Evolutionary conservation across 2,888 invertebrate species (phyloP).

Genomic region (Sarcophaga caerulescens): DNA sequence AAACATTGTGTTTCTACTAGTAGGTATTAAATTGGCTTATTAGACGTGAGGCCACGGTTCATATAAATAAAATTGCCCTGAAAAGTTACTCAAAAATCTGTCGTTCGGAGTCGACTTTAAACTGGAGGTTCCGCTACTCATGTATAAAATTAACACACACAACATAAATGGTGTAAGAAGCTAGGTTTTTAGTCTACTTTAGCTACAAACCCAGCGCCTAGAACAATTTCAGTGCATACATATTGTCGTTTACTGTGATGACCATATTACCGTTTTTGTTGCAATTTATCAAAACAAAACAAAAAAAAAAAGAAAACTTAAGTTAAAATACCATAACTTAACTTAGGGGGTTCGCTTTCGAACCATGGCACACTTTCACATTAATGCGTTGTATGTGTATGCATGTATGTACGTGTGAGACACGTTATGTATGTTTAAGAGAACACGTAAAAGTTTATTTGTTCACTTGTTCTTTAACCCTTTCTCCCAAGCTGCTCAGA

Average conservation of each 20-base stretch:
- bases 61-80: too few species aligned
- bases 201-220: too few species aligned
- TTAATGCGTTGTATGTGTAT: not conserved
- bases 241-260: not conserved
- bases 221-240: not conserved
- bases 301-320: not conserved
- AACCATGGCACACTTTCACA: slow-evolving; percentile 57
- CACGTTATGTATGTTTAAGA: not conserved
- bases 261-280: not conserved
- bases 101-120: too few species aligned
- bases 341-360: slow-evolving; percentile 42
- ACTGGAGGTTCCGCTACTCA: too few species aligned
- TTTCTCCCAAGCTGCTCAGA: not conserved
- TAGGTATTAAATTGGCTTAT: too few species aligned
- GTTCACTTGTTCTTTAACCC: not conserved
- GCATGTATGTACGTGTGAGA: not conserved
- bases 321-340: slow-evolving; percentile 47
- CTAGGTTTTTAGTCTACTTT: too few species aligned
- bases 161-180: too few species aligned
- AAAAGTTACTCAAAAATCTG: too few species aligned
- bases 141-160: too few species aligned
- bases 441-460: slow-evolving; percentile 4
- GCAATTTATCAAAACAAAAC: not conserved
- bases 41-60: too few species aligned
- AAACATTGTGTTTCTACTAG: too few species aligned